These are phyloP conservation scores for Melanostigma gelatinosum DNA, from an alignment of 2,113 vertebrate genomes.

Conservation along the genomic window DNA sequence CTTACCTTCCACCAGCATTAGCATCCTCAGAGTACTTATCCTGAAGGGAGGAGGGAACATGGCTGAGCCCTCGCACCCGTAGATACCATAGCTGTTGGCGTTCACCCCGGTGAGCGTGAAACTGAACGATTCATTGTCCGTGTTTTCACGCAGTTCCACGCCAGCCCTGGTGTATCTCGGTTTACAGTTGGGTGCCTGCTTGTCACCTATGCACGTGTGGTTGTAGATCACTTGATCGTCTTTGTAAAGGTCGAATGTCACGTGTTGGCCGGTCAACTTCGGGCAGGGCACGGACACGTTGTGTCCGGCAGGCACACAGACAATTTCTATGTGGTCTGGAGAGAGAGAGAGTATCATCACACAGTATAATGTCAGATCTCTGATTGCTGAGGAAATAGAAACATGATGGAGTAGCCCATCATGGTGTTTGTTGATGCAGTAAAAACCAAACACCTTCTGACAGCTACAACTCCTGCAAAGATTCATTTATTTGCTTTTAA, in stretches of 20 bases:
- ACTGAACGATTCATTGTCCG: fast-evolving
- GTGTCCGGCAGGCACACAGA: neutral
- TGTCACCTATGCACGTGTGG: fast-evolving
- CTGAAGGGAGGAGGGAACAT: conserved; percentile 59
- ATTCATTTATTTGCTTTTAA: conserved; percentile 14
- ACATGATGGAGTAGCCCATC: neutral
- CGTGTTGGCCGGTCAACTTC: fast-evolving
- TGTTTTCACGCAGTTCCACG: neutral
- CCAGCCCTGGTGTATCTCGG: fast-evolving
- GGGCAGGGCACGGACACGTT: conserved; percentile 47
- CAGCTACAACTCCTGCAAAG: conserved; percentile 3
- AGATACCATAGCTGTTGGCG: neutral
- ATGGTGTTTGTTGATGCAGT: neutral
- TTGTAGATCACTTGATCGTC: fast-evolving
- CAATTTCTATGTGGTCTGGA: neutral
- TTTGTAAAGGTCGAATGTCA: neutral
- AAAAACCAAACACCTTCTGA: neutral
- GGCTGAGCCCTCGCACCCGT: conserved; percentile 36
- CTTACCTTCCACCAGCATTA: conserved; percentile 60
- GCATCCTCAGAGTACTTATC: fast-evolving
- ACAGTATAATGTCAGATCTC: neutral
- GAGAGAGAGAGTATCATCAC: neutral
- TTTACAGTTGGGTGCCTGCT: fast-evolving
- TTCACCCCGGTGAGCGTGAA: conserved; percentile 2
- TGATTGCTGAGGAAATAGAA: neutral